A percentile compares a stretch with the other conserved stretches of the same genome.
phyloP scores from a whole-genome alignment of 2,888 invertebrate genomes.

The Limnephilus rhombicus region DNA sequence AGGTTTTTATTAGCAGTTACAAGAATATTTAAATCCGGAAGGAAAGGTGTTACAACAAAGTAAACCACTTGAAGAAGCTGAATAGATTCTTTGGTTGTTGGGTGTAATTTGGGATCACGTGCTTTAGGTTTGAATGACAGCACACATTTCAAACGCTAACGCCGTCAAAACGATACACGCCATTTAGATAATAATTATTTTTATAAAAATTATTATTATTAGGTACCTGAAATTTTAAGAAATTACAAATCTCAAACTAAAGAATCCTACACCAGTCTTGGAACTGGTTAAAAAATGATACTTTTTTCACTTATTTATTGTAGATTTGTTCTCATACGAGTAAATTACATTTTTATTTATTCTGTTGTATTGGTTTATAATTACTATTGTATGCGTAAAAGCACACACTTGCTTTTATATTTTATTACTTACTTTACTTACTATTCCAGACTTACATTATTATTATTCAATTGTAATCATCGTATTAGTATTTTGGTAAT shows the following conservation, averaged over 20 bases:
- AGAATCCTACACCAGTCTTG: neutral
- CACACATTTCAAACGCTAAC: slow-evolving; percentile 15
- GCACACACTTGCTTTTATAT: too few species aligned
- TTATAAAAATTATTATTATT: neutral
- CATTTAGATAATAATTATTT: neutral
- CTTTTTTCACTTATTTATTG: too few species aligned
- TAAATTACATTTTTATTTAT: too few species aligned
- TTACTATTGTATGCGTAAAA: too few species aligned
- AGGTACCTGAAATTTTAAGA: neutral
- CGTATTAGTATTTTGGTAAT: too few species aligned
- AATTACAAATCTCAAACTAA: neutral
- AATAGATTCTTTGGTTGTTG: slow-evolving; percentile 37
- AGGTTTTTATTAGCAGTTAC: too few species aligned
- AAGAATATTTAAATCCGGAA: neutral
- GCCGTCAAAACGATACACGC: slow-evolving; percentile 37
- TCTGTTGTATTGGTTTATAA: too few species aligned
- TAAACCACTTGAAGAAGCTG: slow-evolving; percentile 32
- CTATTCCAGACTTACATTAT: too few species aligned
- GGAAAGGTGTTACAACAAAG: slow-evolving; percentile 34
- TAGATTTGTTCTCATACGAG: too few species aligned
- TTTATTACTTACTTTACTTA: too few species aligned
- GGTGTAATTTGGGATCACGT: slow-evolving; percentile 47
- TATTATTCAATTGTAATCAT: too few species aligned
- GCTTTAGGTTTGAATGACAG: slow-evolving; percentile 42
- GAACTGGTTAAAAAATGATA: neutral